Percentiles rank a stretch among this genome's conserved stretches.
Evolutionary conservation across 2,888 invertebrate genomes (phyloP).

Genomic region (Kuschelorhynchus macadamiae): DNA sequence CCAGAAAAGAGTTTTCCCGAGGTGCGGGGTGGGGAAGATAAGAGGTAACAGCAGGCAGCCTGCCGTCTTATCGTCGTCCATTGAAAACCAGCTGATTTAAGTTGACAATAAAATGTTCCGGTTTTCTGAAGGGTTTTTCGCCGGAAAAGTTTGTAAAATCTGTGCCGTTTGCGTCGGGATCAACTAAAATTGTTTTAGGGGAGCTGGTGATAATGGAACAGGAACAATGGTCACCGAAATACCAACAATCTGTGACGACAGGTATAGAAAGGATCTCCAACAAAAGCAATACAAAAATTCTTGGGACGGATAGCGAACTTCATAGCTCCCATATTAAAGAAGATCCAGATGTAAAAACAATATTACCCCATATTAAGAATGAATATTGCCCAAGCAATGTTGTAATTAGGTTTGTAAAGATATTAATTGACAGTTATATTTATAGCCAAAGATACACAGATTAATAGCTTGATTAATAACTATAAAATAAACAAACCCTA

Average conservation of each 20-base stretch:
- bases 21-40: constrained; percentile 26
- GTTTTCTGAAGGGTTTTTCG: constrained; percentile 59
- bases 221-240: constrained; percentile 64
- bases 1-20: too few species aligned
- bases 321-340: constrained; percentile 57
- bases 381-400: constrained; percentile 54
- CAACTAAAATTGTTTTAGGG: constrained; percentile 53
- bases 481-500: constrained; percentile 8
- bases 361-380: constrained; percentile 46
- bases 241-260: constrained; percentile 63
- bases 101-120: constrained; percentile 68
- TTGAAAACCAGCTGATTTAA: constrained; percentile 68
- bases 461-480: constrained; percentile 50
- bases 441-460: constrained; percentile 46
- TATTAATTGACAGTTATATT: constrained; percentile 51
- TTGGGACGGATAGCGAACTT: constrained; percentile 54
- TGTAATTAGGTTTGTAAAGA: constrained; percentile 64
- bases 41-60: constrained; percentile 47
- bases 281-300: constrained; percentile 60
- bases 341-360: constrained; percentile 51
- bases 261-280: constrained; percentile 62
- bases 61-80: constrained; percentile 60
- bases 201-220: constrained; percentile 62
- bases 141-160: constrained; percentile 62
- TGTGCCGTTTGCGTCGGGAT: constrained; percentile 57